Evolutionary conservation across 2,797 vertebrate species (phyloP), one percentile per base, ranked within the genome.

Genomic region (Poecilia velifera): DNA sequence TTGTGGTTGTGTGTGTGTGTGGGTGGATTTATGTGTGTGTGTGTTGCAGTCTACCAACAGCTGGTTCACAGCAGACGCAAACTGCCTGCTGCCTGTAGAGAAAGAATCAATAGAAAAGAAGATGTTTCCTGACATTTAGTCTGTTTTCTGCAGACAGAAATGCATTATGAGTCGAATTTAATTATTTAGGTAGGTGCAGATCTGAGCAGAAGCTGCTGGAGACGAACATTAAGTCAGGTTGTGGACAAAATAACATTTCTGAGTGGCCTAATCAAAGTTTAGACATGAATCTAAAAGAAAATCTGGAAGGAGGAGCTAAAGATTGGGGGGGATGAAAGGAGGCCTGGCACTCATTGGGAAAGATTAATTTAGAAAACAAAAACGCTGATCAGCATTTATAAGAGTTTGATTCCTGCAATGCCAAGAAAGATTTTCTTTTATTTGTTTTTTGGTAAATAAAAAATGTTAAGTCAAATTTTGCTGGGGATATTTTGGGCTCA

Each of bases 11-110:
- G 76, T 51, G 28, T 5, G 34, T 22, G 34, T 6, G 62, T 0
- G 31, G 28, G 14, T 18, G n/a, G 25, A 28, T 51, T 45, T 39
- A 31, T 47, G 68, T 28, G 53, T 76, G 76, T 77, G 72, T 76
- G 49, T 36, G 74, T 73, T 79, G 77, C 59, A 55, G 77, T 14
- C 13, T n/a, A 49, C 59, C 45, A 55, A 81, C 83, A 78, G 83
- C 57, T 81, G 46, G 80, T 72, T 75, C 53, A 25, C 73, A 62
- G 83, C 59, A 62, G 83, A 76, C 41, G 34, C 77, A 74, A 39
- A 80, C 80, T 77, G 80, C 80, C 77, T 77, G 77, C 77, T 68
- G 76, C 76, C 70, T 66, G 71, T 57, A 45, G 82, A 72, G 79
- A 18, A 16, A 46, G 45, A 82, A 79, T 87, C 74, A 0, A 86